Conservation (phyloP, 1,140 invertebrate species). For the Drosophila biarmipes region DNA sequence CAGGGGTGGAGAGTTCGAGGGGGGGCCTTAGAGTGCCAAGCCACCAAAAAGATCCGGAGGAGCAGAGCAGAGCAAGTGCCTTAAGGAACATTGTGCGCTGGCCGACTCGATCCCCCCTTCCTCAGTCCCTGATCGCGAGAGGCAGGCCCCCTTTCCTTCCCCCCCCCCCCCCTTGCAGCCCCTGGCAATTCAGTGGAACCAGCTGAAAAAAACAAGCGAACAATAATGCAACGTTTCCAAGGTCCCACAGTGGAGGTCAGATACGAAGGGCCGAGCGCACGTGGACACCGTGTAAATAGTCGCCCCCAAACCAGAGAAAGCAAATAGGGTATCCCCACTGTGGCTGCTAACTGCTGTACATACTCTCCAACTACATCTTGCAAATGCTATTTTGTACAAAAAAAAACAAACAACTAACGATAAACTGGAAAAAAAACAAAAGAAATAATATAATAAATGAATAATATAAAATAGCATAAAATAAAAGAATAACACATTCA, state of each 20-base stretch:
- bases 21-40: not conserved
- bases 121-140: not conserved
- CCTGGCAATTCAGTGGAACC: slow-evolving; percentile 37
- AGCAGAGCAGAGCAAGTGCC: slow-evolving; percentile 66
- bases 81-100: slow-evolving; percentile 59
- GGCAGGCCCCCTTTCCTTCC: not conserved
- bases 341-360: slow-evolving; percentile 28
- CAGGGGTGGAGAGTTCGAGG: not conserved
- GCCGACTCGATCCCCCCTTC: slow-evolving; percentile 15
- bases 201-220: slow-evolving; percentile 3
- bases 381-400: slow-evolving; percentile 57
- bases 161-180: not conserved
- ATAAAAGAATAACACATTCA: slow-evolving; percentile 18
- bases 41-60: slow-evolving; percentile 32
- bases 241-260: slow-evolving; percentile 18
- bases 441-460: slow-evolving; percentile 2
- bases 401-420: slow-evolving; percentile 15
- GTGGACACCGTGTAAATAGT: slow-evolving; percentile 29
- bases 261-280: not conserved
- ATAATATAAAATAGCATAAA: slow-evolving; percentile 1
- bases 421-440: slow-evolving; percentile 12
- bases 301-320: not conserved
- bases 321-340: slow-evolving; percentile 5
- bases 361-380: slow-evolving; percentile 16
- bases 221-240: slow-evolving; percentile 27